A percentile compares a stretch with the other conserved stretches of the same genome.
phyloP scores from a whole-genome alignment of 1,140 invertebrate species.

The Pseudoatta argentina region DNA sequence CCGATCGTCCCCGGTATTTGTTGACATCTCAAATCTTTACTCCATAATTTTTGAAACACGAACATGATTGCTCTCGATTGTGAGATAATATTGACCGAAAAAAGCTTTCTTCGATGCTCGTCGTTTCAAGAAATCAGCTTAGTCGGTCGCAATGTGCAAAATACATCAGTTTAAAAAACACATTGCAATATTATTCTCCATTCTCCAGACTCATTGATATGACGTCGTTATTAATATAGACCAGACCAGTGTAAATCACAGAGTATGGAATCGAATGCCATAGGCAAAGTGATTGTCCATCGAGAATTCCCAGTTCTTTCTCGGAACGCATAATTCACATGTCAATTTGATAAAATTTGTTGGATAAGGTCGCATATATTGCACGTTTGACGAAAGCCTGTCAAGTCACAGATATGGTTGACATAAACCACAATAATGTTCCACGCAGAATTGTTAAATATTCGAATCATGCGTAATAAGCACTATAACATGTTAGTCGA shows the following conservation, averaged over 20 bases:
- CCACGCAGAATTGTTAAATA: neutral
- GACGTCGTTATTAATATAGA: slow-evolving; percentile 31
- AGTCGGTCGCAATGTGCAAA: neutral
- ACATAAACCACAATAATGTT: slow-evolving; percentile 1
- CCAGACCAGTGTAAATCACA: neutral
- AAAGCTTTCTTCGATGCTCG: neutral
- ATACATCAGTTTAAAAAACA: neutral
- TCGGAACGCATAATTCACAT: slow-evolving; percentile 4
- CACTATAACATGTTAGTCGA: neutral
- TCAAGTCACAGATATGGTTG: neutral
- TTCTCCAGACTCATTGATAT: slow-evolving; percentile 3
- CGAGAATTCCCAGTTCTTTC: slow-evolving; percentile 27
- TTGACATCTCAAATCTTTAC: neutral
- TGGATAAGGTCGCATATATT: neutral
- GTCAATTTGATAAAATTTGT: slow-evolving; percentile 20
- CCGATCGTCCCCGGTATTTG: neutral
- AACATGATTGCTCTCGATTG: slow-evolving; percentile 13
- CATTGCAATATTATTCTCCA: slow-evolving; percentile 18
- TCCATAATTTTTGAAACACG: slow-evolving; percentile 13
- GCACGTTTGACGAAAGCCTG: neutral
- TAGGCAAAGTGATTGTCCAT: neutral
- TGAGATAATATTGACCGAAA: neutral
- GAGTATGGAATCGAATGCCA: neutral
- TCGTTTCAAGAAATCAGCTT: neutral
- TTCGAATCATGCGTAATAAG: neutral